These are phyloP conservation scores for human DNA, from an alignment of 2,113 vertebrate genomes.

Conservation along the genomic window GRCh38 chr2:152543501-152544000, in stretches of 20 bases:
- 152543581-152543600: neutral
- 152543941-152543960: neutral
- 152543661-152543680: neutral
- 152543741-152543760: neutral
- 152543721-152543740: neutral
- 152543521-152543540: conserved; percentile 69
- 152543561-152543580: neutral
- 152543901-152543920: neutral
- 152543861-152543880: neutral
- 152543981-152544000: neutral
- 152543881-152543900: too few relatives aligned
- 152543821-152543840: neutral
- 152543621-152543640: conserved; percentile 1
- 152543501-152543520: conserved; percentile 84
- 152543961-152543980: neutral
- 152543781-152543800: conserved; percentile 26
- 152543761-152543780: conserved; percentile 45
- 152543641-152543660: neutral
- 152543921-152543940: neutral
- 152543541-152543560: neutral
- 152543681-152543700: neutral
- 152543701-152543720: fast-evolving
- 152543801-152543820: neutral
- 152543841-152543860: neutral
- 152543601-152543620: conserved; percentile 37